Evolutionary conservation across 2,888 invertebrate genomes (phyloP).

Genomic region (Listrodromus nycthemerus): DNA sequence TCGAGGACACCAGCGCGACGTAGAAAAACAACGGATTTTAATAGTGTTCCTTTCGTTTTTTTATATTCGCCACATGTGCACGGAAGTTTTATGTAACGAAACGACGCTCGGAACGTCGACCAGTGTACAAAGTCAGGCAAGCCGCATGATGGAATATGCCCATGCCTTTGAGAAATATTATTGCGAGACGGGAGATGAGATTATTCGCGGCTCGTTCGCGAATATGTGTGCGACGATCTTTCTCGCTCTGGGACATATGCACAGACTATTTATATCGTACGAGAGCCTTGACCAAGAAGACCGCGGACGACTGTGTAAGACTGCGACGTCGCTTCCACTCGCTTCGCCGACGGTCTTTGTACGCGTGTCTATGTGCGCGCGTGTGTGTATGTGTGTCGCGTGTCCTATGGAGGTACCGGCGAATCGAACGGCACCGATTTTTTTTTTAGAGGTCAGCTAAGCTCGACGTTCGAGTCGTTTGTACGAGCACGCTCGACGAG

Average conservation of each 20-base stretch:
- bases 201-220: background rate
- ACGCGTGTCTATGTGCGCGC: background rate
- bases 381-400: background rate
- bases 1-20: no score
- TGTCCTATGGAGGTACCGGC: background rate
- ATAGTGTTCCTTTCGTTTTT: background rate
- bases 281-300: conserved; percentile 63
- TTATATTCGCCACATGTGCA: background rate
- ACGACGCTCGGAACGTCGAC: background rate
- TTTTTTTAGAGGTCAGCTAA: conserved; percentile 42
- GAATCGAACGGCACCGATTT: conserved; percentile 53
- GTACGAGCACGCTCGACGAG: conserved; percentile 2
- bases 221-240: background rate
- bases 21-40: no score
- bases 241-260: conserved; percentile 22
- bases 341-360: background rate
- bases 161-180: conserved; percentile 6
- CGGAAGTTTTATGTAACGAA: background rate
- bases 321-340: conserved; percentile 17
- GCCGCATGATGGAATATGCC: background rate
- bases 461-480: conserved; percentile 2
- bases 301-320: conserved; percentile 34
- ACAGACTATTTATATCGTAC: conserved; percentile 56
- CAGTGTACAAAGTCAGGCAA: conserved; percentile 2
- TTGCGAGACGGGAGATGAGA: conserved; percentile 1